A percentile compares a stretch with the other conserved stretches of the same genome.
Evolutionary conservation across 2,888 invertebrate genomes (phyloP).

Genomic region (Drepana falcataria): DNA sequence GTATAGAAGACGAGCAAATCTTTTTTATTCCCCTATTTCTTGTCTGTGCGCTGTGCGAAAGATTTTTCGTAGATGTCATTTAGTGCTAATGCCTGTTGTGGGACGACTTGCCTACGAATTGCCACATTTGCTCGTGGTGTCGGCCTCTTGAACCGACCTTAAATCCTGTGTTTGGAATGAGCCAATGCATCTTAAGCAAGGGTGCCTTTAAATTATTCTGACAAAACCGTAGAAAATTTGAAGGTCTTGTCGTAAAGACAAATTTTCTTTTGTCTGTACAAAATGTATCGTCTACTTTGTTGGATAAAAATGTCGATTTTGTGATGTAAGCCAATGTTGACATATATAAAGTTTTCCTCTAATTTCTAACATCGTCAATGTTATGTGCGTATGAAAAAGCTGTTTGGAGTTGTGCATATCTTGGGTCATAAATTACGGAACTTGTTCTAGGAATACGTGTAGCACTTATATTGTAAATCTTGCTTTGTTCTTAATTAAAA

Average conservation of each 20-base stretch:
- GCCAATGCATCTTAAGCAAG: conserved; percentile 75
- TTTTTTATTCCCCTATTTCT: conserved; percentile 60
- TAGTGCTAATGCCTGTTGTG: conserved; percentile 73
- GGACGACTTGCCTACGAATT: conserved; percentile 71
- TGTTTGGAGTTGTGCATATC: no score
- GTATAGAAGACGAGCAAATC: conserved; percentile 44
- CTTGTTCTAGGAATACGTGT: no score
- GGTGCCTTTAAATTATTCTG: conserved; percentile 59
- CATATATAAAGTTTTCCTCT: no score
- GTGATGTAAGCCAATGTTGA: no score
- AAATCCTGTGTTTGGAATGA: conserved; percentile 70
- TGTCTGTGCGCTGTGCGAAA: conserved; percentile 52
- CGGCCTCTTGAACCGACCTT: conserved; percentile 55
- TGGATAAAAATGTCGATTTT: conserved; percentile 8
- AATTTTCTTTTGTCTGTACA: conserved; percentile 24
- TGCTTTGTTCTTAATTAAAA: no score
- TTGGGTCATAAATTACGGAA: no score
- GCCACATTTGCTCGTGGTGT: conserved; percentile 61
- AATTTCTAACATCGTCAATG: no score
- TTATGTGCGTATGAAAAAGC: no score
- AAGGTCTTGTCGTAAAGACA: conserved; percentile 28
- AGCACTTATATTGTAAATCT: no score
- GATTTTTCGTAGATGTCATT: conserved; percentile 74
- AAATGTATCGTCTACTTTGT: conserved; percentile 27
- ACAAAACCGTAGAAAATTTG: conserved; percentile 44